Base-by-base conservation (phyloP, 2,888 invertebrate species). In the Oligia strigilis region DNA sequence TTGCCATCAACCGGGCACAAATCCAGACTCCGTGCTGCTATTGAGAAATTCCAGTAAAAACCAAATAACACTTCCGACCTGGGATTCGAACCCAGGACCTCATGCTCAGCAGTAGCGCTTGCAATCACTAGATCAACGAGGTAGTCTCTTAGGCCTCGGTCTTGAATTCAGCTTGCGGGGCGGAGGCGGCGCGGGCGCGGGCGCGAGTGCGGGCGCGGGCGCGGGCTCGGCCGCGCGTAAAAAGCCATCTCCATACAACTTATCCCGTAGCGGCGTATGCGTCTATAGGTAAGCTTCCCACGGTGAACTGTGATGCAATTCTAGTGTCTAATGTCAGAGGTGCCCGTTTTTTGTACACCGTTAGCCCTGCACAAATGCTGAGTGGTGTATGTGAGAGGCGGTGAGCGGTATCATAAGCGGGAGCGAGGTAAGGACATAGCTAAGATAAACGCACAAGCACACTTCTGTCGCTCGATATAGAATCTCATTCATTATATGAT, bases 291-390 rank as follows among this genome's bases (percentile, higher is more conserved):
- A 94, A 94, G 94, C 93, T 96, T 96, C 96, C 96, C 96, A 96
- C 95, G 95, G 93, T 92, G 91, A 93, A 92, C 94, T 94, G 94
- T 96, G 96, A 96, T 96, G 96, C 96, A 96, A 97, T 94, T 94
- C 94, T 92, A 93, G 92, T 93, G 94, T 94, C 95, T 96, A 96
- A 96, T 96, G 96, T 95, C 96, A 96, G 94, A 95, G 96, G 96
- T 96, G 94, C 93, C 93, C 91, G 95, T 95, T 96, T 96, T 95
- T 96, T 96, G 93, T 95, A 94, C 94, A 95, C 96, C 95, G 96
- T 95, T 96, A 96, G 95, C 93, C 93, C 94, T 94, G 94, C 93
- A 93, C 91, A 89, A 88, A 82, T 74, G 86, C 60, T 65, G 85
- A n/a, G 73, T 88, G 92, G 91, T 36, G 2, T 80, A 89, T 81